phyloP scores from a whole-genome alignment of 2,113 vertebrate genomes.

The Oreochromis aureus region DNA sequence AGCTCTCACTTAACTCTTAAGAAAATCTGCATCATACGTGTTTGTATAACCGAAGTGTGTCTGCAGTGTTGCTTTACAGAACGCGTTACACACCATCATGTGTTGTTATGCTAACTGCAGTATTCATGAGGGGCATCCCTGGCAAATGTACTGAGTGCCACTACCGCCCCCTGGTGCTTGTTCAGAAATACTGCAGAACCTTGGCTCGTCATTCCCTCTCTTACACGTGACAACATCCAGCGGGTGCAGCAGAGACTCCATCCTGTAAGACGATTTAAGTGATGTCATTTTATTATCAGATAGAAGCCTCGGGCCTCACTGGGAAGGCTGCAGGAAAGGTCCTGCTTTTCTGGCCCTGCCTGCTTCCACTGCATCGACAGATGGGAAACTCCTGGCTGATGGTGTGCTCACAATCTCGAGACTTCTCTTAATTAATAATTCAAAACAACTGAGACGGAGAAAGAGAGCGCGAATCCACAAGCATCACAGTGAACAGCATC shows the following conservation, averaged over 20 bases:
- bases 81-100: neutral
- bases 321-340: neutral
- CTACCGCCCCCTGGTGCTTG: conserved; percentile 54
- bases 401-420: neutral
- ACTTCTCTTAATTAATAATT: conserved; percentile 32
- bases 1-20: neutral
- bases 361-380: neutral
- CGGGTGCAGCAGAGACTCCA: neutral
- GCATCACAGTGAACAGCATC: neutral
- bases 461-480: neutral
- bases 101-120: neutral
- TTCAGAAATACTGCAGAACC: neutral
- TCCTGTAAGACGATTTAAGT: neutral
- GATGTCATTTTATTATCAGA: neutral
- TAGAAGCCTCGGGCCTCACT: neutral
- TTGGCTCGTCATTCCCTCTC: neutral
- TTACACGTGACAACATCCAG: neutral
- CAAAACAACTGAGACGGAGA: neutral
- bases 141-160: neutral
- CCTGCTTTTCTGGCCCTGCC: neutral
- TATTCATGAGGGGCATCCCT: neutral
- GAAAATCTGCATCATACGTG: neutral
- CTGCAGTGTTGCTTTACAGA: neutral
- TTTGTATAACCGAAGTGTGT: neutral
- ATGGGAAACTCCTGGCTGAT: conserved; percentile 16